Evolutionary conservation across 2,888 invertebrate genomes (phyloP).

Genomic region (Spilosoma lubricipeda): DNA sequence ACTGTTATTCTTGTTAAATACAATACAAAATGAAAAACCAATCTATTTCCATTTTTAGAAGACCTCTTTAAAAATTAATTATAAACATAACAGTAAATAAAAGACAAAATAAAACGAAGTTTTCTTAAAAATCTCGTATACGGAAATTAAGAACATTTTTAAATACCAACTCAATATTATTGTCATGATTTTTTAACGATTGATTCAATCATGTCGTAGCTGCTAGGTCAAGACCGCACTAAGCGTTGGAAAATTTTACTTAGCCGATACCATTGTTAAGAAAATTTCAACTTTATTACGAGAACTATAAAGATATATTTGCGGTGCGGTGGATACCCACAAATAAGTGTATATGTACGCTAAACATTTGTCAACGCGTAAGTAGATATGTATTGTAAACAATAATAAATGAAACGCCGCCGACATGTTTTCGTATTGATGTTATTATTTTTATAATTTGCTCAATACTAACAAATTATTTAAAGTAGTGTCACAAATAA

Average conservation of each 20-base stretch:
- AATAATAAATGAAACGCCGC: slow-evolving; percentile 54
- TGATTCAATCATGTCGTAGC: slow-evolving; percentile 57
- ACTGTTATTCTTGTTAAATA: too few relatives aligned
- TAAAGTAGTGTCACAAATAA: slow-evolving; percentile 34
- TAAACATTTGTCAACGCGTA: slow-evolving; percentile 48
- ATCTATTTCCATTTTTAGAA: background rate
- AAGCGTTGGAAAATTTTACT: slow-evolving; percentile 56
- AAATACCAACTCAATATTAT: slow-evolving; percentile 30
- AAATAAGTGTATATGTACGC: slow-evolving; percentile 27
- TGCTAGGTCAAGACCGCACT: slow-evolving; percentile 62
- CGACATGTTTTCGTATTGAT: slow-evolving; percentile 39
- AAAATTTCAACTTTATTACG: slow-evolving; percentile 49
- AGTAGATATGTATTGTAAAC: slow-evolving; percentile 56
- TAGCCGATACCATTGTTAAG: slow-evolving; percentile 22
- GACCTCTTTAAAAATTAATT: background rate
- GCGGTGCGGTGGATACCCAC: too few relatives aligned
- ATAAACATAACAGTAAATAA: background rate
- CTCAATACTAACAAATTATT: slow-evolving; percentile 35
- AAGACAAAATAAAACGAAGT: background rate
- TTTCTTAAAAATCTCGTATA: background rate
- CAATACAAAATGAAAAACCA: background rate
- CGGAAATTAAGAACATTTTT: slow-evolving; percentile 26
- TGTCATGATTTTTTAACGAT: slow-evolving; percentile 52
- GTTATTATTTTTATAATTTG: slow-evolving; percentile 53
- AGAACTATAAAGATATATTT: slow-evolving; percentile 38